These are phyloP conservation scores for Myotis findleyi DNA, from an alignment of 2,797 vertebrate genomes.

Conservation along the genomic window DNA sequence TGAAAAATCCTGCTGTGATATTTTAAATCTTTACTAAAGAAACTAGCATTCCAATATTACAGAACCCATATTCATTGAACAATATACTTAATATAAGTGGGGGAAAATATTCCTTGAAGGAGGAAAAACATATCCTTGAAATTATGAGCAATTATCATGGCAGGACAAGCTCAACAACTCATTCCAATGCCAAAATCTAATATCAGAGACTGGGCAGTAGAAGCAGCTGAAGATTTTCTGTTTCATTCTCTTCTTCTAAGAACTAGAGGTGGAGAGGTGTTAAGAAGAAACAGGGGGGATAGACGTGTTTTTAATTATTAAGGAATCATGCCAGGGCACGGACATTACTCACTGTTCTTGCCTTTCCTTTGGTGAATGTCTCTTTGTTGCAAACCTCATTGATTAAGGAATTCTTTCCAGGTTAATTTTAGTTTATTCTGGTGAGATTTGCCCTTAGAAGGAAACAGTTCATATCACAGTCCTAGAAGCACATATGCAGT, in stretches of 20 bases:
- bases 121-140: conserved; percentile 37
- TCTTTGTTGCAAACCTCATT: conserved; percentile 55
- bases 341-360: conserved; percentile 45
- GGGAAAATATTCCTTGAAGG: conserved; percentile 15
- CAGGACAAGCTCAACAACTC: not conserved
- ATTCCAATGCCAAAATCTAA: not conserved
- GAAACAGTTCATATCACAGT: conserved; percentile 32
- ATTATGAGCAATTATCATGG: not conserved
- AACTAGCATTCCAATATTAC: conserved; percentile 21
- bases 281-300: not conserved
- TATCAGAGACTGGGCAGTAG: not conserved
- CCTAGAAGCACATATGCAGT: not conserved
- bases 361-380: conserved; percentile 37
- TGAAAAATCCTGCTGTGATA: not conserved
- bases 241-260: not conserved
- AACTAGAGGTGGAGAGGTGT: not conserved
- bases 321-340: conserved; percentile 4
- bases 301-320: conserved; percentile 10
- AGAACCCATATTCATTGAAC: not conserved
- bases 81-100: not conserved
- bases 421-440: conserved; percentile 65
- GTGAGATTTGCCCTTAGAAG: conserved; percentile 44
- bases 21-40: conserved; percentile 48
- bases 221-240: not conserved
- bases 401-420: conserved; percentile 61